Conservation (phyloP, 2,797 vertebrate genomes). For the Acanthurus leucopareius region DNA sequence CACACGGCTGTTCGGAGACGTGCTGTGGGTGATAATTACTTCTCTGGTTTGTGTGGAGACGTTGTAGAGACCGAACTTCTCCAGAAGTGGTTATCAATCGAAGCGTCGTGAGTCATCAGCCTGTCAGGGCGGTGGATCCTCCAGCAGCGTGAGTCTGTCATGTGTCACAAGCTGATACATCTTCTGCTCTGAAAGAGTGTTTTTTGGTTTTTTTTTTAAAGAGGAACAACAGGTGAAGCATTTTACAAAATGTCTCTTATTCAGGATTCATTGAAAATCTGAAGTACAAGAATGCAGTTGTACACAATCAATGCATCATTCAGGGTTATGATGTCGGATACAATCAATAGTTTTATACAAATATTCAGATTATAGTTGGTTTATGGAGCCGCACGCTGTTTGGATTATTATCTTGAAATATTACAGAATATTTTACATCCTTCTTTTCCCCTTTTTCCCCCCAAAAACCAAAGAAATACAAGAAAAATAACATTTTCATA, state of each 20-base stretch:
- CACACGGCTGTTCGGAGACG: slow-evolving; percentile 47
- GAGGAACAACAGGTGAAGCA: slow-evolving; percentile 37
- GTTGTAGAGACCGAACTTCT: slow-evolving; percentile 6
- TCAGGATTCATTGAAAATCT: slow-evolving; percentile 29
- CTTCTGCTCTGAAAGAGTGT: slow-evolving; percentile 9
- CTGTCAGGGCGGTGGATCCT: slow-evolving; percentile 68
- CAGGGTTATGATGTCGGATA: slow-evolving; percentile 25
- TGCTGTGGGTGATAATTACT: slow-evolving; percentile 50
- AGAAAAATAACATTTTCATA: slow-evolving; percentile 16
- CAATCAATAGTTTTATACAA: slow-evolving; percentile 14
- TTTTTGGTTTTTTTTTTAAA: slow-evolving; percentile 20
- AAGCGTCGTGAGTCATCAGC: slow-evolving; percentile 55
- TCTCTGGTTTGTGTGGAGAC: slow-evolving; percentile 29
- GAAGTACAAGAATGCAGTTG: slow-evolving; percentile 30
- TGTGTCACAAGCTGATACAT: slow-evolving; percentile 69
- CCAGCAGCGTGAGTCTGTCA: slow-evolving; percentile 66
- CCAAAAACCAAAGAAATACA: slow-evolving; percentile 13
- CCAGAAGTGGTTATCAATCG: slow-evolving; percentile 51
- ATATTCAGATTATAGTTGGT: slow-evolving; percentile 34
- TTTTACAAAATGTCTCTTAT: slow-evolving; percentile 52
- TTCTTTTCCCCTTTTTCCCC: background rate
- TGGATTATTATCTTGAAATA: background rate
- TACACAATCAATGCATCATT: slow-evolving; percentile 16
- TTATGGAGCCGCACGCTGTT: slow-evolving; percentile 4
- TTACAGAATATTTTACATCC: slow-evolving; percentile 46